Percentiles rank a stretch among this genome's conserved stretches.
Conservation (phyloP, 2,797 vertebrate genomes). For the Phataginus tetradactyla region DNA sequence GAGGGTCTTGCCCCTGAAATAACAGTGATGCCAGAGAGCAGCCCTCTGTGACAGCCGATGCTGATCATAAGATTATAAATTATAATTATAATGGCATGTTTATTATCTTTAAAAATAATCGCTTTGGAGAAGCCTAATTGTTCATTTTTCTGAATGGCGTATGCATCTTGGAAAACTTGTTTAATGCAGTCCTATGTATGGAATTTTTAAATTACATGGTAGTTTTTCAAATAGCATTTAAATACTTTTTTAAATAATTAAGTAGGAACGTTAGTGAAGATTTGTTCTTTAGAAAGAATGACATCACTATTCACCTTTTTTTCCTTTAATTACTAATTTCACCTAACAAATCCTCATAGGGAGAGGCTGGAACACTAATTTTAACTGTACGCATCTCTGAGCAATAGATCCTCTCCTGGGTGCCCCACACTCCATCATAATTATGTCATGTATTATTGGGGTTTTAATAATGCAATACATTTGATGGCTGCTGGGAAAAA, state of each 20-base stretch:
- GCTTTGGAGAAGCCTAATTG: constrained; percentile 63
- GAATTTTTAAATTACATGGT: constrained; percentile 70
- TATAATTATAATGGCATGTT: constrained; percentile 72
- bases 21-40: constrained; percentile 49
- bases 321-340: constrained; percentile 69
- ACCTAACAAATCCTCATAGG: constrained; percentile 34
- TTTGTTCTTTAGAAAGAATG: constrained; percentile 80
- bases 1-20: neutral
- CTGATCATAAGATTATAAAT: constrained; percentile 72
- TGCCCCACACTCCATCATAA: constrained; percentile 53
- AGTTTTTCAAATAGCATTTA: constrained; percentile 79
- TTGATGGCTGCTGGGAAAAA: neutral
- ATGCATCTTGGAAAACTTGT: constrained; percentile 76
- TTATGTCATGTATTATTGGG: constrained; percentile 55
- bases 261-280: constrained; percentile 69
- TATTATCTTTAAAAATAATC: constrained; percentile 74
- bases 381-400: constrained; percentile 46
- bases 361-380: constrained; percentile 70
- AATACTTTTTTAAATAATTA: constrained; percentile 84
- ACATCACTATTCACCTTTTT: constrained; percentile 49
- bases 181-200: constrained; percentile 60
- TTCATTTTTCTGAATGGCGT: constrained; percentile 69
- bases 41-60: constrained; percentile 67
- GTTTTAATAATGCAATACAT: constrained; percentile 69
- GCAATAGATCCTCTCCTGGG: constrained; percentile 49